Evolutionary conservation across 2,113 vertebrate species (phyloP), one percentile per base, ranked within the genome.

Genomic region (Buteo buteo): DNA sequence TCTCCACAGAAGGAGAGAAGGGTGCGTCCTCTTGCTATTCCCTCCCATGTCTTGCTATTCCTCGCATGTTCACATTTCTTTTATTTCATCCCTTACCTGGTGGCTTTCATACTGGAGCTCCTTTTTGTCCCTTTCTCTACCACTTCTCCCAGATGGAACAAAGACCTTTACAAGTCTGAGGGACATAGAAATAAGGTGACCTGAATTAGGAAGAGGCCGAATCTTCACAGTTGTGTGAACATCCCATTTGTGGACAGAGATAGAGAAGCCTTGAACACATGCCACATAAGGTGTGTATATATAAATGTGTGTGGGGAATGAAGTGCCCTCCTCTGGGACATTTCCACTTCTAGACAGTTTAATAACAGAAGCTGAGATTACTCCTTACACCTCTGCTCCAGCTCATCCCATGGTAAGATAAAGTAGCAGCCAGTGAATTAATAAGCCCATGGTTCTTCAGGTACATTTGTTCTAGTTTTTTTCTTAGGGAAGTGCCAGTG

Each of bases 321-420:
- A 81, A 91, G 71, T 82, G 58, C 44, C 45, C 57, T 95, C 85
- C 57, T 86, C 66, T 72, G 90, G 74, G 82, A 72, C 44, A 16
- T 64, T 55, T 90, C 70, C 40, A 77, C 79, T 96, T 95, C 66
- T 50, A 93, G 85, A 95, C 82, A 95, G 82, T 94, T 97, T 94
- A 95, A 90, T 94, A 97, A 92, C 62, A 88, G 49, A 52, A 88
- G 31, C 66, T 79, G 93, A 94, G 62, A 85, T 85, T 91, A 16
- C 6, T 84, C 65, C 73, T 95, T 95, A 84, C 83, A 87, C 93
- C 72, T 94, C 83, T 87, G 78, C 70, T 91, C 47, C 91, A 61
- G 24, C 1, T 89, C 57, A 87, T 96, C 91, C 93, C 66, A 54
- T 70, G 84, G 73, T 54, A 93, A 66, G 31, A 55, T 38, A 40